Percentiles rank a stretch among this genome's conserved stretches.
Conservation (phyloP, 2,888 invertebrate genomes). For the Helleia helle region DNA sequence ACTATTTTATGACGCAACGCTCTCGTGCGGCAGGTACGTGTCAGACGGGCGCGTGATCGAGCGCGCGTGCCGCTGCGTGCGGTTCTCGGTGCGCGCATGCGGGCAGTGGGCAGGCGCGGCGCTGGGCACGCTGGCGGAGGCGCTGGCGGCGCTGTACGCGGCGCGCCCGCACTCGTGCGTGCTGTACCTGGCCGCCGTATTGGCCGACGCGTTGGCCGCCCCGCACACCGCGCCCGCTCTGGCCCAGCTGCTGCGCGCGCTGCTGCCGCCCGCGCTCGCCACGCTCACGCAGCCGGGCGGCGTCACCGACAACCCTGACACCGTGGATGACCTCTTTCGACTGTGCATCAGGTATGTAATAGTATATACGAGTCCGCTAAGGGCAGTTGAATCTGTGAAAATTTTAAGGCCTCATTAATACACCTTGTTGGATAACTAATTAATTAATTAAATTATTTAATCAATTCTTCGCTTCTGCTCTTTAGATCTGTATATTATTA, state of each 20-base stretch:
- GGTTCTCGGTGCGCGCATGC: constrained; percentile 86
- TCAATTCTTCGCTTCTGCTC: too few species aligned
- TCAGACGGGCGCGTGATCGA: constrained; percentile 92
- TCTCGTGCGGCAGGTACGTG: constrained; percentile 33
- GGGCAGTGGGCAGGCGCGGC: constrained; percentile 79
- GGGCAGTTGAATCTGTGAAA: too few species aligned
- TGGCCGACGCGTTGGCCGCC: constrained; percentile 82
- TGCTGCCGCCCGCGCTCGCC: constrained; percentile 86
- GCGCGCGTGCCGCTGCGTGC: constrained; percentile 89
- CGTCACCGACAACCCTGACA: constrained; percentile 94
- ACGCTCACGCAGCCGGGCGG: constrained; percentile 83
- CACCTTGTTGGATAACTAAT: too few species aligned
- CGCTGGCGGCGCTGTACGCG: constrained; percentile 84
- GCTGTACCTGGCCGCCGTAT: constrained; percentile 88
- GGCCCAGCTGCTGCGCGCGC: constrained; percentile 90
- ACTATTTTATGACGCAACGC: neutral
- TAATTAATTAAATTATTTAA: too few species aligned
- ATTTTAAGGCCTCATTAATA: too few species aligned
- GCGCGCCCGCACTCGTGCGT: constrained; percentile 80
- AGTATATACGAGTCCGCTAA: too few species aligned
- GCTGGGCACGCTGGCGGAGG: constrained; percentile 80
- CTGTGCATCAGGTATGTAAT: constrained; percentile 76
- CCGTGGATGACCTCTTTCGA: constrained; percentile 97
- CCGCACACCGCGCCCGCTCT: constrained; percentile 85
- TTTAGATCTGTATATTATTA: too few species aligned